Evolutionary conservation across 53 echinoderm and acorn worm genomes (phyloP).

Genomic region (Holothuria scabra): DNA sequence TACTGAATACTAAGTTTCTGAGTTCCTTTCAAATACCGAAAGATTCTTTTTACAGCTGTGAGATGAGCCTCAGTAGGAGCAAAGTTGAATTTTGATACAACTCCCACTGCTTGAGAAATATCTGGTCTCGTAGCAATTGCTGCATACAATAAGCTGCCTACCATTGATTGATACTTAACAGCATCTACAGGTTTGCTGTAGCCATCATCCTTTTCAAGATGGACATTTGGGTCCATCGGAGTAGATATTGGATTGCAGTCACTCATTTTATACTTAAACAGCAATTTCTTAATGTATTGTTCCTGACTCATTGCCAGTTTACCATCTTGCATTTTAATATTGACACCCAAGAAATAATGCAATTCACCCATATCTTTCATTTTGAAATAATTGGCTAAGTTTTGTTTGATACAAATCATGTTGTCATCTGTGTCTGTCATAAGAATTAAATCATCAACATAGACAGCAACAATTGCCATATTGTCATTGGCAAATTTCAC

Average conservation of each 20-base stretch:
- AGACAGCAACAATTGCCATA: too few species aligned
- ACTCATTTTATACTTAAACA: too few species aligned
- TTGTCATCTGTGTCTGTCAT: neutral
- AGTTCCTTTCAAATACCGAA: slow-evolving; percentile 3
- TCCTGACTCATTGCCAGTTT: too few species aligned
- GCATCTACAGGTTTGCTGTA: slow-evolving; percentile 6
- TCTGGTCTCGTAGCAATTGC: neutral
- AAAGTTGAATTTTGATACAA: neutral
- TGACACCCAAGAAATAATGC: too few species aligned
- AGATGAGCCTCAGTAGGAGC: neutral
- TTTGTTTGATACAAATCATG: too few species aligned
- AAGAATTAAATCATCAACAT: too few species aligned
- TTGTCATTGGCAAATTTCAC: too few species aligned
- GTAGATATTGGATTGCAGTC: neutral
- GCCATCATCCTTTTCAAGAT: slow-evolving; percentile 4
- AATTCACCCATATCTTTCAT: too few species aligned
- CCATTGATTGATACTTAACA: neutral
- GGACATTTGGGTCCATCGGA: neutral
- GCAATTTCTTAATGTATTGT: too few species aligned
- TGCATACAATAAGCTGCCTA: neutral
- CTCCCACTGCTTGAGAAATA: slow-evolving; percentile 11
- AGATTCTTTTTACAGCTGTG: neutral
- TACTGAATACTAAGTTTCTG: neutral
- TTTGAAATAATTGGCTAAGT: too few species aligned
- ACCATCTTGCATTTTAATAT: too few species aligned